phyloP scores from a whole-genome alignment of 2,888 invertebrate species.

The Pyralis farinalis region DNA sequence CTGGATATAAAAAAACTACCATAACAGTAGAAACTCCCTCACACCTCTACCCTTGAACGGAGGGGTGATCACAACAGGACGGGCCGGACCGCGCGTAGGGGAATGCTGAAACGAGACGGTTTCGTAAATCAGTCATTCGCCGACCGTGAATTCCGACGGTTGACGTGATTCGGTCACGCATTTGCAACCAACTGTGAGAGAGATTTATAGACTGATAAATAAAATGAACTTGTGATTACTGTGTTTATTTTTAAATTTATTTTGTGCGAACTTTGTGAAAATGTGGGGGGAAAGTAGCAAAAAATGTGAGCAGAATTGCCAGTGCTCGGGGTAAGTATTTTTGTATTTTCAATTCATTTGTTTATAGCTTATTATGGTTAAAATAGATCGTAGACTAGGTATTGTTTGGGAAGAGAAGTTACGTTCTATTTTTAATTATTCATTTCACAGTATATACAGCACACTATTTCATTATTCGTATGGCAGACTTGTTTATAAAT shows the following conservation, averaged over 20 bases:
- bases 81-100: constrained; percentile 24
- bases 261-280: constrained; percentile 31
- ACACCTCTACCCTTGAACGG: constrained; percentile 28
- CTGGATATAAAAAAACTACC: constrained; percentile 31
- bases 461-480: no score
- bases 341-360: constrained; percentile 9
- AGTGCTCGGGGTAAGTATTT: constrained; percentile 66
- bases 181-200: constrained; percentile 31
- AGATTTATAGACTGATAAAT: constrained; percentile 34
- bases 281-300: constrained; percentile 70
- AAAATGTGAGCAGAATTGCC: constrained; percentile 65
- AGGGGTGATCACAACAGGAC: constrained; percentile 44
- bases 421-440: no score
- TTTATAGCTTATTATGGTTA: no score
- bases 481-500: no score
- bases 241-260: constrained; percentile 22
- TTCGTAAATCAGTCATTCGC: constrained; percentile 26
- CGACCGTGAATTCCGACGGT: constrained; percentile 20
- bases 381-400: no score
- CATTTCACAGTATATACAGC: no score
- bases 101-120: constrained; percentile 10
- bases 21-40: constrained; percentile 37
- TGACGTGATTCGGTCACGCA: constrained; percentile 14
- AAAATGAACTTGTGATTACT: constrained; percentile 51
- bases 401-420: no score